Evolutionary conservation across 2,888 invertebrate genomes (phyloP).

Genomic region (Plebejus argus): DNA sequence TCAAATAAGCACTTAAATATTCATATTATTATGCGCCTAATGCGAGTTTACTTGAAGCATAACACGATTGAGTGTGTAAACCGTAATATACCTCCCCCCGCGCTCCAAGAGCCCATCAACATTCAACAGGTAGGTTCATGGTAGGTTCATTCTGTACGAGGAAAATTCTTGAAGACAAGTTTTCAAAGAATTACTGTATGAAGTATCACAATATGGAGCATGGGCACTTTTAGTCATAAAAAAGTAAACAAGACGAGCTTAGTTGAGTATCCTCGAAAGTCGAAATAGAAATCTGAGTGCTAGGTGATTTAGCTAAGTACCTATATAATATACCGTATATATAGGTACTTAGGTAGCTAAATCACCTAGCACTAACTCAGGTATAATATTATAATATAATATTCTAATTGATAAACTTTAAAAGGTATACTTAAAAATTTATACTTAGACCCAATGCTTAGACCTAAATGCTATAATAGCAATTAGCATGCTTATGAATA

Average conservation of each 20-base stretch:
- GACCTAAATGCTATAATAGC: too few relatives aligned
- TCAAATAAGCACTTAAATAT: slow-evolving; percentile 4
- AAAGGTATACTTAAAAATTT: too few relatives aligned
- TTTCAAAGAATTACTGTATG: background rate
- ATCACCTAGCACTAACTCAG: too few relatives aligned
- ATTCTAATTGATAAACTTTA: too few relatives aligned
- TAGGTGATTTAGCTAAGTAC: too few relatives aligned
- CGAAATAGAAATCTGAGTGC: too few relatives aligned
- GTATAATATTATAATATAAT: too few relatives aligned
- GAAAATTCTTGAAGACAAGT: background rate
- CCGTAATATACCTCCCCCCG: background rate
- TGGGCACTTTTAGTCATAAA: background rate
- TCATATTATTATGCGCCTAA: background rate
- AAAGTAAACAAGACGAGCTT: background rate
- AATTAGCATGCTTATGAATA: too few relatives aligned
- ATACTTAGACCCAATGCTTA: too few relatives aligned
- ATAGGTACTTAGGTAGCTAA: too few relatives aligned
- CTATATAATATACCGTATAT: too few relatives aligned
- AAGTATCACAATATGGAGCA: background rate
- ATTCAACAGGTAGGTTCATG: too few relatives aligned
- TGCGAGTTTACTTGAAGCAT: slow-evolving; percentile 8
- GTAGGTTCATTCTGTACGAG: background rate
- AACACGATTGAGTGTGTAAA: background rate
- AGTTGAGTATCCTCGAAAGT: background rate
- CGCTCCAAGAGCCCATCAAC: background rate